These are phyloP conservation scores for Chrysina gloriosa DNA, from an alignment of 2,888 invertebrate species.

Conservation along the genomic window DNA sequence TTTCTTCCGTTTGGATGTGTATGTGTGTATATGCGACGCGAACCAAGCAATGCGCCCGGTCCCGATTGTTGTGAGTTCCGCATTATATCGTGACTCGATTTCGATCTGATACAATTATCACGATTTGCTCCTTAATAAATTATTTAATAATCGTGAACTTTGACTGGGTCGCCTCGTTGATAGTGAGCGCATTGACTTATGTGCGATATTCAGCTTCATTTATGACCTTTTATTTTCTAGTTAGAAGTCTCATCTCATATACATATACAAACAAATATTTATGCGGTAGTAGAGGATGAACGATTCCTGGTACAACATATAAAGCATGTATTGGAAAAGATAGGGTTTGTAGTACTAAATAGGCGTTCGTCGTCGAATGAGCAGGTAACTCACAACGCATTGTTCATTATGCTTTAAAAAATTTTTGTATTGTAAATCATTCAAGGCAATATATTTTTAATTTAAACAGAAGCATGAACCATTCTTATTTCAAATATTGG, in stretches of 20 bases:
- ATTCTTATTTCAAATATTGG: too few relatives aligned
- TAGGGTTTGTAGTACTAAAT: too few relatives aligned
- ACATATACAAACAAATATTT: conserved; percentile 6
- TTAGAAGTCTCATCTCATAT: conserved; percentile 16
- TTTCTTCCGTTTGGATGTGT: not conserved
- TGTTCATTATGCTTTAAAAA: too few relatives aligned
- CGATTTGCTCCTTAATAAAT: conserved; percentile 55
- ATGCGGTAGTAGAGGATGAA: not conserved
- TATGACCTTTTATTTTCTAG: conserved; percentile 34
- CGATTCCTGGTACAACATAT: not conserved
- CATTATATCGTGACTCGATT: conserved; percentile 59
- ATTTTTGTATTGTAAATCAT: too few relatives aligned
- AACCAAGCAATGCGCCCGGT: not conserved
- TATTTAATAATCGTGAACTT: conserved; percentile 51
- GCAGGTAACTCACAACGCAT: too few relatives aligned
- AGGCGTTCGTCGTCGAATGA: too few relatives aligned
- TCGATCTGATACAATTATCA: conserved; percentile 61
- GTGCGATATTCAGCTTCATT: conserved; percentile 32
- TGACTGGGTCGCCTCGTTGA: conserved; percentile 42
- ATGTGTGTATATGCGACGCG: not conserved
- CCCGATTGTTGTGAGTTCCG: conserved; percentile 52
- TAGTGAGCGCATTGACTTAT: conserved; percentile 25
- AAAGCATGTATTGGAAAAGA: too few relatives aligned
- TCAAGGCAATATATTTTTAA: too few relatives aligned
- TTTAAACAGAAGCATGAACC: too few relatives aligned